Conservation (phyloP, 2,113 vertebrate species). For the Pterophyllum scalare region DNA sequence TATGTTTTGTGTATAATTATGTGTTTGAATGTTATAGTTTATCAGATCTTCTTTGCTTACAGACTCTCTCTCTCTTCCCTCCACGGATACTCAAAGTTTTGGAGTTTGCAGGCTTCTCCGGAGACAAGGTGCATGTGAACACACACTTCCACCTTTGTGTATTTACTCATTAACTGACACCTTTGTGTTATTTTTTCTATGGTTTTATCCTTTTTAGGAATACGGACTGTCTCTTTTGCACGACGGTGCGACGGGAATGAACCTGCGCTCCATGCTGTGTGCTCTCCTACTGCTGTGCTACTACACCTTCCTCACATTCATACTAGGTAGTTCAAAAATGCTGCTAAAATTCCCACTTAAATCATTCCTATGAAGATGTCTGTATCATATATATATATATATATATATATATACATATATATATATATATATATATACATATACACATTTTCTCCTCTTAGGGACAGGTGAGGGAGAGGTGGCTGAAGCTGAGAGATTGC, state of each 20-base stretch:
- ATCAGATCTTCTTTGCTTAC: slow-evolving; percentile 24
- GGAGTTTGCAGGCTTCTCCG: slow-evolving; percentile 87
- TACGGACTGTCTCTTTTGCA: slow-evolving; percentile 82
- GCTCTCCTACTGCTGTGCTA: slow-evolving; percentile 85
- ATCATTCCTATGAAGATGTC: neutral
- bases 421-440: neutral
- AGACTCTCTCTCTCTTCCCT: slow-evolving; percentile 86
- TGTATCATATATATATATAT: neutral
- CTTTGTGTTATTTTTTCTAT: neutral
- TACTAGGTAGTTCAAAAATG: slow-evolving; percentile 75
- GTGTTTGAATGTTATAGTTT: neutral
- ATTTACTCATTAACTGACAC: neutral
- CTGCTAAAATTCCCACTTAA: neutral
- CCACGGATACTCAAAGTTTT: slow-evolving; percentile 83
- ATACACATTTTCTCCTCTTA: slow-evolving; percentile 24
- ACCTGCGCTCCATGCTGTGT: slow-evolving; percentile 85
- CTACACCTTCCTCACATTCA: slow-evolving; percentile 86
- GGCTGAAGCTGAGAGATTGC: slow-evolving; percentile 80
- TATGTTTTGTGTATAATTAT: neutral
- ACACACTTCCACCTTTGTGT: rapidly evolving
- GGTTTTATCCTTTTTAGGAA: slow-evolving; percentile 71
- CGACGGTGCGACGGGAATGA: slow-evolving; percentile 76
- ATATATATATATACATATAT: neutral
- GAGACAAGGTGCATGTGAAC: slow-evolving; percentile 79
- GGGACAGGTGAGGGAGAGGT: slow-evolving; percentile 85